These are phyloP conservation scores for Istiophorus platypterus DNA, from an alignment of 2,113 vertebrate genomes.

Conservation along the genomic window DNA sequence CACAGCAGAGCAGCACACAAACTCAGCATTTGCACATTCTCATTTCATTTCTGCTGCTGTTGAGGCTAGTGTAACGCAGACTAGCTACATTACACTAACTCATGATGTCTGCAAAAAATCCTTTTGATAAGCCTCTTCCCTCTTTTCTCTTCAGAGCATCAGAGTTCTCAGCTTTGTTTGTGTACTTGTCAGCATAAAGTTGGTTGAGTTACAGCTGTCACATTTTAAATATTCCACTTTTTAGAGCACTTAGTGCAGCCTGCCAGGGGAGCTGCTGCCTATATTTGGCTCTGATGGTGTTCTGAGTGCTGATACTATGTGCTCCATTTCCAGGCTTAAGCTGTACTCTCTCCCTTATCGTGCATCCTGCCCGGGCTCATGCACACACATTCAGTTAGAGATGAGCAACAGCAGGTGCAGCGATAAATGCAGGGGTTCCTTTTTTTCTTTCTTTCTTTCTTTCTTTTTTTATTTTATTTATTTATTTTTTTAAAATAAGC, in stretches of 20 bases:
- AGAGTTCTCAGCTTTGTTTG: conserved; percentile 14
- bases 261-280: conserved; percentile 28
- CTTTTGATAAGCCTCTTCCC: neutral
- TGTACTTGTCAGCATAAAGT: conserved; percentile 10
- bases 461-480: too few relatives aligned
- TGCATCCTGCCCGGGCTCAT: conserved; percentile 34
- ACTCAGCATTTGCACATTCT: conserved; percentile 5
- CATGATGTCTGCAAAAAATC: neutral
- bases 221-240: conserved; percentile 23
- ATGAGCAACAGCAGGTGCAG: conserved; percentile 53
- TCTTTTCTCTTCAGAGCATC: neutral
- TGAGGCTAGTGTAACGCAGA: neutral
- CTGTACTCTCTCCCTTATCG: conserved; percentile 41
- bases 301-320: conserved; percentile 45
- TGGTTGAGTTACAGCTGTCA: too few relatives aligned
- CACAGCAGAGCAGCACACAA: conserved; percentile 31
- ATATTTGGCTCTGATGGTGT: conserved; percentile 64
- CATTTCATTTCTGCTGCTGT: conserved; percentile 26
- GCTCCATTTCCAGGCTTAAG: conserved; percentile 72
- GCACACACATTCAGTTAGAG: conserved; percentile 31
- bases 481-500: conserved; percentile 1
- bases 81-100: neutral
- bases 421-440: conserved; percentile 22
- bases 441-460: neutral
- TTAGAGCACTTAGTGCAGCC: conserved; percentile 8